A percentile compares a stretch with the other conserved stretches of the same genome.
phyloP scores from a whole-genome alignment of 2,888 invertebrate species.

The Meganola albula region DNA sequence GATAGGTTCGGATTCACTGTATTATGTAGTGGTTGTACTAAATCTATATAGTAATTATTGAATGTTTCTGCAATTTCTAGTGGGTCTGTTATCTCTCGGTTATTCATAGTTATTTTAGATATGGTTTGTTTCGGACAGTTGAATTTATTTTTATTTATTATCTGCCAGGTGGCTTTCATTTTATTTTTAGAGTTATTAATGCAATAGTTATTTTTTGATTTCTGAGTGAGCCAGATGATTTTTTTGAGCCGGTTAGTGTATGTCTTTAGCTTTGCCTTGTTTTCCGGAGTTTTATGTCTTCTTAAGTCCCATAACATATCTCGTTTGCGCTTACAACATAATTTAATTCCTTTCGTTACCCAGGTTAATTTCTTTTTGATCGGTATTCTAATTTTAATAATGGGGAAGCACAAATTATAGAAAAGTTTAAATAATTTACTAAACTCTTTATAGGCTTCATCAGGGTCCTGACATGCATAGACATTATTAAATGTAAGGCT shows the following conservation, averaged over 20 bases:
- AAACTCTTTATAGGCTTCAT: too few species aligned
- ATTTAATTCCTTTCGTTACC: neutral
- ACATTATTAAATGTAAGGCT: too few species aligned
- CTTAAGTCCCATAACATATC: neutral
- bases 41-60: neutral
- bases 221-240: too few species aligned
- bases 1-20: too few species aligned
- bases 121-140: neutral
- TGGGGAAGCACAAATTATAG: neutral
- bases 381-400: neutral
- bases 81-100: neutral
- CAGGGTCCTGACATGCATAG: too few species aligned
- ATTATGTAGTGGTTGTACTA: neutral
- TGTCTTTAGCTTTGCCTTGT: neutral
- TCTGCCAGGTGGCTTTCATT: neutral
- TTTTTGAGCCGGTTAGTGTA: neutral
- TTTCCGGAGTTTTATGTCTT: too few species aligned
- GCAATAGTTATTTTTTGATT: neutral
- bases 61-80: neutral
- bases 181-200: neutral
- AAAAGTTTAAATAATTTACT: neutral
- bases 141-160: neutral
- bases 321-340: neutral
- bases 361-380: neutral
- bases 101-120: neutral